Percentiles rank a stretch among this genome's conserved stretches.
Conservation (phyloP, 2,888 invertebrate species). For the Tholera decimalis region DNA sequence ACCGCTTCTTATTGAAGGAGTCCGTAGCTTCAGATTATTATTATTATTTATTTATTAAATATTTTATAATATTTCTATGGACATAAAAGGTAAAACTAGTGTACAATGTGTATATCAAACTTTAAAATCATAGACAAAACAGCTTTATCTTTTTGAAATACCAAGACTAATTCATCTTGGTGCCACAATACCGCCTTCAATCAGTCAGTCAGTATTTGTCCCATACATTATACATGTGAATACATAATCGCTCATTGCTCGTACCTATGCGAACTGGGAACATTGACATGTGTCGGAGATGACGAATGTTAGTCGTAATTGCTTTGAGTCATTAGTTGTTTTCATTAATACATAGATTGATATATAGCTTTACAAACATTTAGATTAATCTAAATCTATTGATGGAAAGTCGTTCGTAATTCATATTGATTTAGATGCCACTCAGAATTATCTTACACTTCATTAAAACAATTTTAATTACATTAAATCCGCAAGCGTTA, state of each 20-base stretch:
- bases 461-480: too few species aligned
- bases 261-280: constrained; percentile 25
- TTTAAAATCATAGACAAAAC: neutral
- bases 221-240: constrained; percentile 47
- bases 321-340: constrained; percentile 34
- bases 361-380: neutral
- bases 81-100: too few species aligned
- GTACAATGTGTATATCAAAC: neutral
- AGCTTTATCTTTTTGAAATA: neutral
- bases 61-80: too few species aligned
- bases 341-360: constrained; percentile 15
- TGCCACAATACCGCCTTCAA: constrained; percentile 9
- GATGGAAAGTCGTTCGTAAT: neutral
- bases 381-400: neutral
- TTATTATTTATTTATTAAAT: too few species aligned
- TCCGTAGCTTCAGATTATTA: neutral
- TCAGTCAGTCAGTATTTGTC: constrained; percentile 49
- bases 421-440: neutral
- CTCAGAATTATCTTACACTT: neutral
- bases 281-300: constrained; percentile 42
- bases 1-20: neutral
- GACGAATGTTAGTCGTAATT: constrained; percentile 46
- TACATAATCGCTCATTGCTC: constrained; percentile 47
- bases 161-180: neutral
- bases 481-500: neutral